Evolutionary conservation across 2,797 vertebrate species (phyloP).

Genomic region (Chelon labrosus): DNA sequence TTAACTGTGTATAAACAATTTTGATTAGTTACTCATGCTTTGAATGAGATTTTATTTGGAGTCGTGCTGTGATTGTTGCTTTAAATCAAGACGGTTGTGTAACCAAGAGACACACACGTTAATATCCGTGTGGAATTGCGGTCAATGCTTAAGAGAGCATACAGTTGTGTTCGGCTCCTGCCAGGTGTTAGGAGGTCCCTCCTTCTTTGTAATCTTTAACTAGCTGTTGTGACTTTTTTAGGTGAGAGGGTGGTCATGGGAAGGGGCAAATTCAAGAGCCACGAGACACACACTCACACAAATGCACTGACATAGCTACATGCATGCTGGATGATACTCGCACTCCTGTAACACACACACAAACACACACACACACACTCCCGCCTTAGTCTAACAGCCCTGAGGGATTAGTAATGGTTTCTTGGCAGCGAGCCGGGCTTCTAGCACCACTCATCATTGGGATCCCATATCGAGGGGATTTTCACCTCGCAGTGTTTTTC

Average conservation of each 20-base stretch:
- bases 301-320: conserved; percentile 35
- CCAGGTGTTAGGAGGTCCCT: conserved; percentile 56
- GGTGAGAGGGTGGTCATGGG: conserved; percentile 45
- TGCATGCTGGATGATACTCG: conserved; percentile 44
- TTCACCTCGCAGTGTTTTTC: conserved; percentile 70
- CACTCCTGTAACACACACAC: conserved; percentile 48
- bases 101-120: background rate
- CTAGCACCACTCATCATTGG: conserved; percentile 70
- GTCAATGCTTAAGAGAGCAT: conserved; percentile 18
- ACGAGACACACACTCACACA: conserved; percentile 33
- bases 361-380: conserved; percentile 52
- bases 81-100: conserved; percentile 51
- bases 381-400: conserved; percentile 64
- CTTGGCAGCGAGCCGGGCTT: conserved; percentile 72
- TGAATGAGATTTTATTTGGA: conserved; percentile 54
- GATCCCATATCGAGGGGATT: conserved; percentile 70
- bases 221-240: conserved; percentile 52
- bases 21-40: conserved; percentile 67
- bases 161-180: conserved; percentile 34
- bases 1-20: conserved; percentile 64
- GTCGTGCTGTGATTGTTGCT: conserved; percentile 33
- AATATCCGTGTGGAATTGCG: conserved; percentile 24
- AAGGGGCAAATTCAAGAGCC: conserved; percentile 39
- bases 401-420: conserved; percentile 74
- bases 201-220: conserved; percentile 75